Base-by-base conservation (phyloP, 1,140 invertebrate genomes). In the Amphibalanus amphitrite region DNA sequence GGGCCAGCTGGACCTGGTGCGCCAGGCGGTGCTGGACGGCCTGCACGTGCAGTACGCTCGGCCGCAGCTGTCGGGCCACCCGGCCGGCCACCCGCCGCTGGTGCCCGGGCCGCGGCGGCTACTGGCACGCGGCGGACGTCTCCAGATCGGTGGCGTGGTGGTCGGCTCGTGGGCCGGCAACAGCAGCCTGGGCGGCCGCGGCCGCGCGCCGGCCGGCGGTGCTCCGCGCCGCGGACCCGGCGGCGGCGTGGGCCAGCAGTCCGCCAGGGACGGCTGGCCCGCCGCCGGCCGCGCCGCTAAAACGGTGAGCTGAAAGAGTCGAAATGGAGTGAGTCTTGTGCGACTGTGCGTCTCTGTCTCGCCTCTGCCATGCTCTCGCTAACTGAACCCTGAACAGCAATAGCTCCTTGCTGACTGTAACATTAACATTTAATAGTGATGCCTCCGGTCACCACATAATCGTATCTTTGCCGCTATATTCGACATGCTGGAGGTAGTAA, bases 141-240 rank as follows among this genome's bases (percentile, higher is more conserved):
- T 67, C 26, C 26, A 67, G 65, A 28, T 67, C 26, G 65, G 65
- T 26, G 65, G 65, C 65, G 65, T 67, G 3, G 65, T 67, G 65
- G 65, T 67, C 65, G 65, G 65, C 65, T 67, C 65, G 65, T 67
- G 65, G 65, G 65, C 65, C 3, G 65, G 26, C n/a, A 67, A 67
- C 65, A 10, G 8, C 10, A 8, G 26, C 26, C 65, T 28, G 65
- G 65, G 65, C 26, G 65, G 65, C 26, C 26, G 26, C n/a, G 65
- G 65, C 65, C 65, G 65, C 3, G 6, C 65, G 65, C 15, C n/a
- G 23, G 23, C 65, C 23, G 65, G 23, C 65, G n/a, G 20, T 3
- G 17, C 28, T n/a, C 65, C 28, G 65, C 47, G 47, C 47, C 47
- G 47, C 47, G 47, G 47, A 1, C 47, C 23, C 13, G 47, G 47